A percentile compares a stretch with the other conserved stretches of the same genome.
Evolutionary conservation across 2,113 vertebrate genomes (phyloP).

Genomic region (Melospiza georgiana): DNA sequence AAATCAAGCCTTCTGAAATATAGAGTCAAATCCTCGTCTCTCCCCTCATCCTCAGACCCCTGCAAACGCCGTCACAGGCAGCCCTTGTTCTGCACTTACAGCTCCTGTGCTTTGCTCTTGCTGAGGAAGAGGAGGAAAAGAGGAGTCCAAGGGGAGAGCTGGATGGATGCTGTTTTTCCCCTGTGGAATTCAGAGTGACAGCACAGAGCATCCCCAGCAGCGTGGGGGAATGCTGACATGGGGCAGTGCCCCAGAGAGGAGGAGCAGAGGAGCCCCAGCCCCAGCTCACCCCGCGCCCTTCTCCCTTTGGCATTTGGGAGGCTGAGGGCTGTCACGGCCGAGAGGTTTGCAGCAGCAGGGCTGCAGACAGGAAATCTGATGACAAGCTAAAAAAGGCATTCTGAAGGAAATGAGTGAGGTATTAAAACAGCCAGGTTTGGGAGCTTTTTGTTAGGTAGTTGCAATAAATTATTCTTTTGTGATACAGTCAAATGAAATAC

Average conservation of each 20-base stretch:
- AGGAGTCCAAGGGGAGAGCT: too few relatives aligned
- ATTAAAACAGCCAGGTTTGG: constrained; percentile 17
- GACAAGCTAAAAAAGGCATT: constrained; percentile 23
- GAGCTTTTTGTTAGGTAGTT: constrained; percentile 60
- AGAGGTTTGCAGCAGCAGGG: constrained; percentile 27
- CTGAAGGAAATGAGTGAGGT: constrained; percentile 49
- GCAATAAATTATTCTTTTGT: constrained; percentile 70
- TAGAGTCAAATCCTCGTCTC: too few relatives aligned
- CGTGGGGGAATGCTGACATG: neutral
- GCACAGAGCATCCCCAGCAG: neutral
- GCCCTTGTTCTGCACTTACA: neutral
- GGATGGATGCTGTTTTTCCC: neutral
- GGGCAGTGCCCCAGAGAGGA: constrained; percentile 13
- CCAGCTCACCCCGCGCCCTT: neutral
- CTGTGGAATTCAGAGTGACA: neutral
- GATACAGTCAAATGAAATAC: constrained; percentile 63
- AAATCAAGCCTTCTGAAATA: too few relatives aligned
- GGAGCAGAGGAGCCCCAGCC: constrained; percentile 35
- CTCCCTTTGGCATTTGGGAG: constrained; percentile 60
- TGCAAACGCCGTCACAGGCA: neutral
- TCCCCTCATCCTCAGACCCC: too few relatives aligned
- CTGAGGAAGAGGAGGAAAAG: neutral
- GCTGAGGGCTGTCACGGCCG: constrained; percentile 29
- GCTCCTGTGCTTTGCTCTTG: neutral
- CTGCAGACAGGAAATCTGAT: constrained; percentile 37